Base-by-base conservation (phyloP, 2,888 invertebrate species). In the Hedychridium roseum region DNA sequence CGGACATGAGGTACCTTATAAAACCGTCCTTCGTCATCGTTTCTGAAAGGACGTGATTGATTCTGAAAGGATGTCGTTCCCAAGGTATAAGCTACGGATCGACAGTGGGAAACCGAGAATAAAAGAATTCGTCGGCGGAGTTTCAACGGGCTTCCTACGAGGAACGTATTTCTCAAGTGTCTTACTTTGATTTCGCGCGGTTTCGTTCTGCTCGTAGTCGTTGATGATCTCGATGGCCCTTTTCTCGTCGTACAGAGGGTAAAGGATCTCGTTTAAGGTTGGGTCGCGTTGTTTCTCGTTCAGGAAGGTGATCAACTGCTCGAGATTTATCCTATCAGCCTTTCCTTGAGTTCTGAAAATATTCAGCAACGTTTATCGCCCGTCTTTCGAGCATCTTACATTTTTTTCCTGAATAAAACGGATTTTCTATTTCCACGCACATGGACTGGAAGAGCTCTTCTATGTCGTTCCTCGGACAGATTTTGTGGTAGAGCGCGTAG, bases 281-380 rank as follows among this genome's bases (percentile, higher is more conserved):
- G 98, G 98, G 83, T 99, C 99, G 48, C 99, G 85, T 81, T 99
- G 99, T 79, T 96, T 96, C 80, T 97, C 96, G 78, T 97, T 97
- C 73, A 97, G 82, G 80, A 97, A 97, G 71, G 89, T 89, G 43
- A 97, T 91, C 68, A 97, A 88, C 79, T 95, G 94, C 1, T 89
- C 89, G 68, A 94, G 73, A 69, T 88, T 90, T 64, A 97, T 92
- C 54, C 88, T 89, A 64, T 95, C 93, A 7, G 90, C 88, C 80
- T 94, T 94, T 60, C 92, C 94, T 80, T 93, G 89, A 9, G 93
- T 94, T 73, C 96, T 97, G 81, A 15, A 77, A 76, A 41, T 44
- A n/a, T n/a, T n/a, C n/a, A n/a, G n/a, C n/a, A n/a, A n/a, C n/a
- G n/a, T 23, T 35, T 16, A 23, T 23, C 5, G 23, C 23, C 9